Percentiles rank a stretch among this genome's conserved stretches.
Conservation (phyloP, 2,113 vertebrate species). For the Campylomormyrus numenius region DNA sequence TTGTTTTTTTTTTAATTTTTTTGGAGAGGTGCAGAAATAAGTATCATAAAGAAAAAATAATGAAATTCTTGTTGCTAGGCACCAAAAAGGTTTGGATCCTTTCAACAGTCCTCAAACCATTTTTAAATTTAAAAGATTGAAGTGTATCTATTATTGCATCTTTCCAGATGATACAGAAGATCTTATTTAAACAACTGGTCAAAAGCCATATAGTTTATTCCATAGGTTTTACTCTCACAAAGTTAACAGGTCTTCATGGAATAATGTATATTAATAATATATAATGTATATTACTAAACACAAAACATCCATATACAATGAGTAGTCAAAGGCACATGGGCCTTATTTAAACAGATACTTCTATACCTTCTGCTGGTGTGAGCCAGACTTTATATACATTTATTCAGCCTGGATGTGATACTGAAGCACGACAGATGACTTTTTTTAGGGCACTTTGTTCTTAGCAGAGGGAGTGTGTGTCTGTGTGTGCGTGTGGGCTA, state of each 20-base stretch:
- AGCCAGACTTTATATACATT: neutral
- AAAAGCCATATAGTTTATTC: neutral
- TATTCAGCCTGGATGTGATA: neutral
- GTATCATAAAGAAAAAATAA: neutral
- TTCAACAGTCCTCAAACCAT: neutral
- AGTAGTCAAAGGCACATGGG: neutral
- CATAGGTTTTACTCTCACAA: neutral
- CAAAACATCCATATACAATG: neutral
- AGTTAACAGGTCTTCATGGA: neutral
- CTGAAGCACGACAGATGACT: neutral
- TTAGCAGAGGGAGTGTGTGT: neutral
- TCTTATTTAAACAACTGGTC: neutral
- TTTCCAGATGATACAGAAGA: neutral
- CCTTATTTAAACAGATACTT: neutral
- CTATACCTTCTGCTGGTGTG: neutral
- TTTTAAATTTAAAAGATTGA: neutral
- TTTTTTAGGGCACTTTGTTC: neutral
- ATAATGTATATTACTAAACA: neutral
- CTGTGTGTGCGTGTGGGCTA: neutral
- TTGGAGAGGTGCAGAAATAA: neutral
- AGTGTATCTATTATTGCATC: neutral
- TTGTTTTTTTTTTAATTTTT: neutral
- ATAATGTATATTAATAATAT: neutral
- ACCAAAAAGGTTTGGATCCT: constrained; percentile 3
- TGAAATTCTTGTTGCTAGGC: neutral